Base-by-base conservation (phyloP, 2,797 vertebrate species). In the Tapirus indicus region DNA sequence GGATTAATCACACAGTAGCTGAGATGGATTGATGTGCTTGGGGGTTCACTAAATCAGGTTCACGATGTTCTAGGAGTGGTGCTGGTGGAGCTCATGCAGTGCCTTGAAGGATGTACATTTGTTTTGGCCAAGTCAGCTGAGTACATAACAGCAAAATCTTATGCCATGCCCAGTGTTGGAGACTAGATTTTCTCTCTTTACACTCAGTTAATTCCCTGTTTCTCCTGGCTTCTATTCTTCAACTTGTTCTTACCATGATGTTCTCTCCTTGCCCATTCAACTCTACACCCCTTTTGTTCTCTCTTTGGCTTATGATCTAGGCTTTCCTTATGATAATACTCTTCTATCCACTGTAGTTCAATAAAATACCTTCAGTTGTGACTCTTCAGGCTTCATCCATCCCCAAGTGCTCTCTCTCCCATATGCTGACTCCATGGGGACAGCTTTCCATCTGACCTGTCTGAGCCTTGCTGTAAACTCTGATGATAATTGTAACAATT, bases 391-490 rank as follows among this genome's bases (percentile, higher is more conserved):
- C 4, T 83, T 23, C 0, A 41, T 79, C 75, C 32, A 38, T 25
- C 38, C 71, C 41, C 54, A 87, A 29, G 23, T 82, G 58, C 17
- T n/a, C 13, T 68, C n/a, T 54, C 64, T 35, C 35, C 72, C 35
- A 41, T 10, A 56, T 54, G 29, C 32, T 64, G 25, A 86, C 66
- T 58, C 25, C 25, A 41, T 16, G 13, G 87, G 41, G 17, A 88
- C 2, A 27, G 17, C 9, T 38, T 94, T 47, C 38, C 20, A 74
- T 62, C 12, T 93, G 62, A 16, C 14, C 69, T 75, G 13, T 74
- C 23, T 93, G 58, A 83, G 56, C 12, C 38, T 93, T 94, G n/a
- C 35, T 91, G 69, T 18, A 87, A 83, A 94, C 35, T 79, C 69
- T 72, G 21, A 79, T 49, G 78, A 54, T 54, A 79, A 93, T 52